Percentiles rank a stretch among this genome's conserved stretches.
Conservation (phyloP, 2,113 vertebrate species). For the Ia io region DNA sequence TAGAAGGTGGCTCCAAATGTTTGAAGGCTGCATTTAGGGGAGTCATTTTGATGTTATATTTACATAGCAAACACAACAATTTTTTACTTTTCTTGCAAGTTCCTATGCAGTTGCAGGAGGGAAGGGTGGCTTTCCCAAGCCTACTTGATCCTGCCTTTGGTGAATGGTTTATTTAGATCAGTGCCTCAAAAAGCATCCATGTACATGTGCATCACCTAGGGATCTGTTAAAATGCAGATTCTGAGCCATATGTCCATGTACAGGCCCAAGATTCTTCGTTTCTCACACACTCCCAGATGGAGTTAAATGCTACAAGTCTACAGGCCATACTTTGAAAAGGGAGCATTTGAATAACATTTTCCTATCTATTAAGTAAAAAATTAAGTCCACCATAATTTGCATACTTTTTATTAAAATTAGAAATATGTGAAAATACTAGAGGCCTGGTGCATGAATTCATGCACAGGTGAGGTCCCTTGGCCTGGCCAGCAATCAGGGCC, state of each 20-base stretch:
- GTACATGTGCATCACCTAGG: not conserved
- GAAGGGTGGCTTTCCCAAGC: not conserved
- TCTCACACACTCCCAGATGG: not conserved
- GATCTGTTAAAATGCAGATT: not conserved
- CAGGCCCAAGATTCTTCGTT: not conserved
- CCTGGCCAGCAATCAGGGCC: too few species aligned
- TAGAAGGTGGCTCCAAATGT: not conserved
- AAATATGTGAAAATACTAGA: constrained; percentile 1
- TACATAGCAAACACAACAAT: not conserved
- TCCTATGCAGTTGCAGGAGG: not conserved
- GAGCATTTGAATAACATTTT: not conserved
- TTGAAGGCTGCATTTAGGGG: not conserved
- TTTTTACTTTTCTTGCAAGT: not conserved
- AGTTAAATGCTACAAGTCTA: not conserved
- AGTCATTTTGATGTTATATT: not conserved
- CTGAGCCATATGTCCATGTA: not conserved
- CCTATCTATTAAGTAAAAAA: not conserved
- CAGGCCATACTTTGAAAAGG: not conserved
- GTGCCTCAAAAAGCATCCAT: not conserved
- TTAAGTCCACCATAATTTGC: not conserved
- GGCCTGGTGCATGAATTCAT: too few species aligned
- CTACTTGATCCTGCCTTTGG: not conserved
- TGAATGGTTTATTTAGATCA: not conserved
- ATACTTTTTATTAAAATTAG: constrained; percentile 37
- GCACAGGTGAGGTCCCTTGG: too few species aligned